A percentile compares a stretch with the other conserved stretches of the same genome.
These are phyloP conservation scores for Reinhardtius hippoglossoides DNA, from an alignment of 2,113 vertebrate species.

Conservation along the genomic window DNA sequence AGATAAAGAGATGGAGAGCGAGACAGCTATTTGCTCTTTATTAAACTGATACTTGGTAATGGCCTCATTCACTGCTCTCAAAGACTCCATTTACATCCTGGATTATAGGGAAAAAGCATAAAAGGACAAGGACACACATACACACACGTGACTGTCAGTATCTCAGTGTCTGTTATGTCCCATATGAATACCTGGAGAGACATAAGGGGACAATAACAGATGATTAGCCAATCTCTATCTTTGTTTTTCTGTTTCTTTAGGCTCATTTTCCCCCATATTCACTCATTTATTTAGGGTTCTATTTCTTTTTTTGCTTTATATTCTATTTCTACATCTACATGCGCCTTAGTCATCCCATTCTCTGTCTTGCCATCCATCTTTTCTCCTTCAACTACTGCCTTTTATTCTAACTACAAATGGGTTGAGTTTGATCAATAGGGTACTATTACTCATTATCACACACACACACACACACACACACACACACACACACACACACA, in stretches of 20 bases:
- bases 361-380: constrained; percentile 53
- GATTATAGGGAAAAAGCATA: constrained; percentile 76
- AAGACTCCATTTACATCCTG: constrained; percentile 85
- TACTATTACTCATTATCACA: constrained; percentile 56
- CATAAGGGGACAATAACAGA: constrained; percentile 73
- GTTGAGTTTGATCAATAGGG: constrained; percentile 77
- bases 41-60: constrained; percentile 87
- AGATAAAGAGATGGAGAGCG: constrained; percentile 58
- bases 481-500: constrained; percentile 40
- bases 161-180: constrained; percentile 75
- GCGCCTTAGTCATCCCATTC: constrained; percentile 41
- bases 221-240: constrained; percentile 57
- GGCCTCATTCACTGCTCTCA: constrained; percentile 86
- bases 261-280: constrained; percentile 25
- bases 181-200: constrained; percentile 80
- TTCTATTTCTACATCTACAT: constrained; percentile 33
- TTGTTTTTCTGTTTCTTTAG: constrained; percentile 22
- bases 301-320: constrained; percentile 19
- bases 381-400: constrained; percentile 60
- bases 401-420: constrained; percentile 77
- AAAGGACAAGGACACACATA: constrained; percentile 62
- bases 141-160: constrained; percentile 68
- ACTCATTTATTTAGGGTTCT: constrained; percentile 26
- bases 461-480: constrained; percentile 32
- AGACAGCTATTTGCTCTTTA: constrained; percentile 81